Evolutionary conservation across 1,140 invertebrate species (phyloP), one percentile per base, ranked within the genome.

Genomic region (Pachyrhynchus sulphureomaculatus): DNA sequence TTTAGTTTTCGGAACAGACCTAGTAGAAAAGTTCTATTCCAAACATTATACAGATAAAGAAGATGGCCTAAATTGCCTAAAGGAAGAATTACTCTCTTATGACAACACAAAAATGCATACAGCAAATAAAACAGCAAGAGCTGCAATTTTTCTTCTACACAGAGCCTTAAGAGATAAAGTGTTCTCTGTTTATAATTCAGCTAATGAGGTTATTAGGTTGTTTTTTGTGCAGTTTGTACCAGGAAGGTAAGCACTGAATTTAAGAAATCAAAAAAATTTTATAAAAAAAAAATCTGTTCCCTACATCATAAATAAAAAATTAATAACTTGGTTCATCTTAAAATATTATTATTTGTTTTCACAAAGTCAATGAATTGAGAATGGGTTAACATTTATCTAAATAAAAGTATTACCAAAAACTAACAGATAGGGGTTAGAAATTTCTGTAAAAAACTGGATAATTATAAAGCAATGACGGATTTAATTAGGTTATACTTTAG

Each of bases 21-120:
- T 96, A 78, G 94, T 95, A 2, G 91, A 95, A 73, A 93, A 94
- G 76, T 92, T 95, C 75, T 96, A 94, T 74, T 94, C 92, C 1
- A 94, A 95, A 73, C 93, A 92, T 68, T 96, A 91, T 78, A 85
- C 91, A 12, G 92, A 95, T 72, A 92, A 95, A 71, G 93, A 96
- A 72, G 93, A 96, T 68, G 92, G 93, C 0, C 71, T 97, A 13
- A 81, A 88, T 61, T 80, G 86, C 12, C 77, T 96, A 4, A 86
- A 89, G 36, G 86, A 88, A 49, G 87, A 89, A 64, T 76, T 95
- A 1, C 81, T 84, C 21, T 79, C 82, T 41, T 82, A 85, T 64
- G 75, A 83, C 68, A 70, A 71, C 29, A 76, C 76, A 56, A 74
- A 78, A 15, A 80, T 81, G 64, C 79, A 84, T 65, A 81, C 80